Percentiles rank a stretch among this genome's conserved stretches.
Evolutionary conservation across 2,888 invertebrate genomes (phyloP).

Genomic region (Caradrina clavipalpis): DNA sequence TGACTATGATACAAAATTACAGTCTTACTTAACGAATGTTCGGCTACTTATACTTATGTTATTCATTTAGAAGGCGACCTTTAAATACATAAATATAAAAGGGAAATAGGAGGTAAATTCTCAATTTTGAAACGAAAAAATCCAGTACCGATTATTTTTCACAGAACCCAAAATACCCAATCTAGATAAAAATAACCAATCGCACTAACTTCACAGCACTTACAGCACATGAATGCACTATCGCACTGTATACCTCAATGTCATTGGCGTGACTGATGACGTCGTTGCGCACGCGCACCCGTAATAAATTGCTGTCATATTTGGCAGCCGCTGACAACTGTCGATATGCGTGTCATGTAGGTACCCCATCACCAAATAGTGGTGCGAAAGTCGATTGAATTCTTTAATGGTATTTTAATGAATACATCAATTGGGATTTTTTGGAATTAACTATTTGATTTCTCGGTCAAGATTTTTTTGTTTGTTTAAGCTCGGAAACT

Average conservation of each 20-base stretch:
- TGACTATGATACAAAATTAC: no score
- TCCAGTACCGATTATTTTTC: accelerated
- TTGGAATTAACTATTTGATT: no score
- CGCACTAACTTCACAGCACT: slow-evolving; percentile 38
- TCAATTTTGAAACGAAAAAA: neutral
- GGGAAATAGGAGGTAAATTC: no score
- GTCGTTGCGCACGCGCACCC: slow-evolving; percentile 29
- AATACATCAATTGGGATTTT: slow-evolving; percentile 4
- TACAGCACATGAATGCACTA: slow-evolving; percentile 35
- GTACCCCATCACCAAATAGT: slow-evolving; percentile 9
- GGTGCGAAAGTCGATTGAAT: slow-evolving; percentile 13
- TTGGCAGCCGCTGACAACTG: slow-evolving; percentile 40
- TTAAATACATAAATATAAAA: no score
- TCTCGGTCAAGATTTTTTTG: no score
- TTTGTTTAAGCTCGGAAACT: no score
- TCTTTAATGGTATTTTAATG: neutral
- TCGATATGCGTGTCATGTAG: slow-evolving; percentile 25
- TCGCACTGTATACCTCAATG: slow-evolving; percentile 48
- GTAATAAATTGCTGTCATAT: slow-evolving; percentile 47
- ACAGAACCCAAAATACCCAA: slow-evolving; percentile 1
- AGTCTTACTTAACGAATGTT: no score
- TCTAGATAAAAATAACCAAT: slow-evolving; percentile 8
- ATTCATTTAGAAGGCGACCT: no score
- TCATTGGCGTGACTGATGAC: slow-evolving; percentile 49
- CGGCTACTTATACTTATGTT: no score